Percentiles rank a stretch among this genome's conserved stretches.
phyloP scores from a whole-genome alignment of 2,113 vertebrate species.

The Labeo rohita region DNA sequence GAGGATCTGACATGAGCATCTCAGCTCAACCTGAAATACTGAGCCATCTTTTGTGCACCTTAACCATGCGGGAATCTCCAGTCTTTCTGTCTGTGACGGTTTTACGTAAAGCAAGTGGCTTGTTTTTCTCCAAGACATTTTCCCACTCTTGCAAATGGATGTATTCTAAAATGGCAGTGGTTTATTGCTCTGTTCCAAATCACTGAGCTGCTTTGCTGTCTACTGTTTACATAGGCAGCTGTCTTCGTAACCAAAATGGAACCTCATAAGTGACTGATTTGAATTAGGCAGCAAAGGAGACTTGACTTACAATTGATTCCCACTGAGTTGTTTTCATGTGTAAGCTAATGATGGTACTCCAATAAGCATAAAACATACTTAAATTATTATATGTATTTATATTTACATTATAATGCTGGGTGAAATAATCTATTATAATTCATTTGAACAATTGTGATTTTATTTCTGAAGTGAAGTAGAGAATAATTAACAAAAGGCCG shows the following conservation, averaged over 20 bases:
- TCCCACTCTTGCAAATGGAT: background rate
- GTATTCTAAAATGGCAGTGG: constrained; percentile 12
- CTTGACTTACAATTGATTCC: background rate
- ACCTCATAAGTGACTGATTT: background rate
- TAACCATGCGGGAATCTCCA: background rate
- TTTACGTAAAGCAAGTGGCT: background rate
- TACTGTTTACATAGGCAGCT: background rate
- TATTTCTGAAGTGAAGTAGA: background rate
- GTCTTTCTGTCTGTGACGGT: background rate
- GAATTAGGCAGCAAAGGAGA: background rate
- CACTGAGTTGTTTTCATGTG: background rate
- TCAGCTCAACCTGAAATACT: constrained; percentile 17
- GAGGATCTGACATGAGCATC: constrained; percentile 52
- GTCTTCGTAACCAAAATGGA: background rate
- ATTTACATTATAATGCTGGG: background rate
- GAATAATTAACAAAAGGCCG: background rate
- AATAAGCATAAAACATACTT: background rate
- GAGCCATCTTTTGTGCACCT: constrained; percentile 44
- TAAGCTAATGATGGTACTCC: background rate
- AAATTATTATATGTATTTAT: background rate
- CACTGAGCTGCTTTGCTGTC: background rate
- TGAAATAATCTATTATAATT: background rate
- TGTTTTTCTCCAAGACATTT: background rate
- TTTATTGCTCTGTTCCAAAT: background rate
- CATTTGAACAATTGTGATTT: background rate